A percentile compares a stretch with the other conserved stretches of the same genome.
Evolutionary conservation across 2,797 vertebrate species (phyloP).

Genomic region (Hylomyscus alleni): DNA sequence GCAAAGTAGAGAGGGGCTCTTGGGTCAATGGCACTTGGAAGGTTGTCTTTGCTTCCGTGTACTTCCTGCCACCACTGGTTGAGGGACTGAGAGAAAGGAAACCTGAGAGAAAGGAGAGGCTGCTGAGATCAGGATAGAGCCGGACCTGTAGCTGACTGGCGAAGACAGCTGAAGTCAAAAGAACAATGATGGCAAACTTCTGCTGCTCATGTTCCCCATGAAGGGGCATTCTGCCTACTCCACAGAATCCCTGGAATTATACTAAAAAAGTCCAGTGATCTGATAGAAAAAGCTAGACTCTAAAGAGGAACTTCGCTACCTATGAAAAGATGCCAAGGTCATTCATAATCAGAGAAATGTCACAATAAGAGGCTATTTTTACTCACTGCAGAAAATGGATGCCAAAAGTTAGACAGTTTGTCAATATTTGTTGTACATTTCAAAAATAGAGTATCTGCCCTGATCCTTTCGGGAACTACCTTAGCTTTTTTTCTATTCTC

Average conservation of each 20-base stretch:
- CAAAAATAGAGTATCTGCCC: background rate
- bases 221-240: background rate
- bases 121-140: background rate
- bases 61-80: background rate
- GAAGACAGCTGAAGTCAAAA: background rate
- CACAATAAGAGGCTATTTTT: constrained; percentile 17
- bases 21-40: background rate
- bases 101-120: background rate
- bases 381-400: background rate
- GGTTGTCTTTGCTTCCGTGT: background rate
- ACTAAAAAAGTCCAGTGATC: constrained; percentile 48
- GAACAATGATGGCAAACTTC: background rate
- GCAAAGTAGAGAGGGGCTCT: background rate
- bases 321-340: constrained; percentile 34
- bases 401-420: background rate
- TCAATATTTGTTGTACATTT: constrained; percentile 43
- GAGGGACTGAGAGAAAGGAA: no score
- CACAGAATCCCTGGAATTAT: constrained; percentile 20
- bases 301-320: constrained; percentile 17
- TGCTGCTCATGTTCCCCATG: background rate
- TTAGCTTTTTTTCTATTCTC: constrained; percentile 3
- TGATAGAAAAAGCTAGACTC: constrained; percentile 25
- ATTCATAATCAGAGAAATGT: constrained; percentile 26
- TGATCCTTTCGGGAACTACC: background rate
- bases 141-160: background rate